Base-by-base conservation (phyloP, 2,113 vertebrate genomes). In the Aptenodytes forsteri region DNA sequence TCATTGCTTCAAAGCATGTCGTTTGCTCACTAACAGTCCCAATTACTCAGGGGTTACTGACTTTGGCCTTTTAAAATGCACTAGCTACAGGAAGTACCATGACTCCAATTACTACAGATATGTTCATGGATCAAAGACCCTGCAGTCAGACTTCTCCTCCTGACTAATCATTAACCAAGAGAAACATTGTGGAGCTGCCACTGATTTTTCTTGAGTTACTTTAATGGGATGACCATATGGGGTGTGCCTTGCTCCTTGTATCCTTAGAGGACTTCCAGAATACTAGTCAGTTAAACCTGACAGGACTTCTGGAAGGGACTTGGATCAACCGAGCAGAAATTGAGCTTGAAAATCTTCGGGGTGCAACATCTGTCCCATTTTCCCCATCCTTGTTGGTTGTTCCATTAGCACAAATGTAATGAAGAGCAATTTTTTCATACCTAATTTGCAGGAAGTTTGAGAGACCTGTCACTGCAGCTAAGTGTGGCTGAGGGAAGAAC, bases 71-170 rank as follows among this genome's bases (percentile, higher is more conserved):
- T 93, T 69, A 84, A 94, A 96, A 89, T 77, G 77, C 73, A 72
- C 86, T 75, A 67, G n/a, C 69, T 87, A n/a, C 83, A 89, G 81
- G 49, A 93, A 90, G 89, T 91, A 61, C 34, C 61, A 14, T 80
- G 94, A 94, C 91, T 93, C 49, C 82, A 94, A 50, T 96, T 96
- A 94, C 54, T 46, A 69, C 46, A 77, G 50, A 65, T 93, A n/a
- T 16, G 21, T 96, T 91, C 70, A 94, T 66, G 93, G 81, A 87
- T 96, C 91, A 96, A 92, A 87, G 66, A 79, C 32, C 17, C 17
- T 82, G 67, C 55, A 79, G 40, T 29, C 61, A 84, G 27, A 72
- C 30, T 75, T 87, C 52, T 89, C 11, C 40, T 82, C 22, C 46
- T 61, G 62, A 65, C 29, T 87, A 85, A 85, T 70, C 46, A 73